A percentile compares a stretch with the other conserved stretches of the same genome.
phyloP scores from a whole-genome alignment of 2,113 vertebrate species.

The Dipodomys stephensi region DNA sequence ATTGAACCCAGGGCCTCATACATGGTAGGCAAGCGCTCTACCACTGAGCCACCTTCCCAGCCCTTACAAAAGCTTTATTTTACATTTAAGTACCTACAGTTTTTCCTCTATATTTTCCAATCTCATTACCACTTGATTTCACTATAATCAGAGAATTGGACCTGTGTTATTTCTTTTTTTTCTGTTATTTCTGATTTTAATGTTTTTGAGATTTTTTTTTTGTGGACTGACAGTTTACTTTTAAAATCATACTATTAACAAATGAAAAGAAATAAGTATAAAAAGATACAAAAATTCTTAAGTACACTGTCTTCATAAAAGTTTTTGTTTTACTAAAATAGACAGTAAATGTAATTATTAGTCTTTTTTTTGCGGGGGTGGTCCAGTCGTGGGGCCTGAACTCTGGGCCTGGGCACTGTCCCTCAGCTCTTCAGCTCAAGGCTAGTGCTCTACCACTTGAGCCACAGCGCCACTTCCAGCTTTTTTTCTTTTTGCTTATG shows the following conservation, averaged over 20 bases:
- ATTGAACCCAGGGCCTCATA: no score
- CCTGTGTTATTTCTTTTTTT: background rate
- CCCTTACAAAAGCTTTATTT: background rate
- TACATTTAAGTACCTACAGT: background rate
- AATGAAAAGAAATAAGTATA: conserved; percentile 2
- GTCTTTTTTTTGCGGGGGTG: no score
- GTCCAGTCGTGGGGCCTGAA: no score
- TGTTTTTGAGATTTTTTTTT: conserved; percentile 29
- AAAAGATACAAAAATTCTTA: conserved; percentile 24
- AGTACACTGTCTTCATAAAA: background rate
- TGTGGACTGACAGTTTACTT: conserved; percentile 8
- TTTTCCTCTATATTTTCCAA: conserved; percentile 39
- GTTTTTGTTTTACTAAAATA: background rate
- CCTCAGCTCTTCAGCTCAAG: no score
- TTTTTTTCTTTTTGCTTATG: no score
- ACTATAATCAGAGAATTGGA: background rate
- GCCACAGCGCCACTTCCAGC: no score
- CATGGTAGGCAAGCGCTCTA: no score
- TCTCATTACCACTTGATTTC: background rate
- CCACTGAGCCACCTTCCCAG: no score
- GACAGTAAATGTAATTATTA: background rate
- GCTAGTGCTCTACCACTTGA: no score
- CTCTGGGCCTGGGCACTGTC: no score
- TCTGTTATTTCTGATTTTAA: conserved; percentile 29
- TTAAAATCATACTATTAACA: conserved; percentile 43